phyloP scores from a whole-genome alignment of 1,140 invertebrate species.

The Amphibalanus amphitrite region DNA sequence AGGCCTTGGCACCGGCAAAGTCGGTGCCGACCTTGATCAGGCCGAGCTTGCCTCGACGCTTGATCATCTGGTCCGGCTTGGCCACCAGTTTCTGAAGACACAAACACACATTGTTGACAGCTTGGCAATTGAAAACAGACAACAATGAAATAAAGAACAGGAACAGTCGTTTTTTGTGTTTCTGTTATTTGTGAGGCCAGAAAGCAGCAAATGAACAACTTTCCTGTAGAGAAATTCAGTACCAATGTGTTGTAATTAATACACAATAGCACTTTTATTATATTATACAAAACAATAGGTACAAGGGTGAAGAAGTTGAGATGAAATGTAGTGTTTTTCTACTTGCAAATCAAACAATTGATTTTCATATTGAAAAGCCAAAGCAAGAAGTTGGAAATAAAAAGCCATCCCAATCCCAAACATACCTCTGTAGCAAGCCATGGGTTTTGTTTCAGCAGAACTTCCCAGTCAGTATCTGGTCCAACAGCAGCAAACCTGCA shows the following conservation, averaged over 20 bases:
- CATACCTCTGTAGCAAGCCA: constrained; percentile 63
- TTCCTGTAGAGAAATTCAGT: background rate
- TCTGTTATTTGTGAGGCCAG: background rate
- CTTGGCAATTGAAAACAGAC: background rate
- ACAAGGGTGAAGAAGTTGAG: too few relatives aligned
- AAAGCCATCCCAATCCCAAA: too few relatives aligned
- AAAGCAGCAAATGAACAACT: too few relatives aligned
- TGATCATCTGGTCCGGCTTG: constrained; percentile 98
- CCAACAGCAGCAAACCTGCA: constrained; percentile 68
- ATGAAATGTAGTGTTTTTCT: too few relatives aligned
- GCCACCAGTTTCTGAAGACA: constrained; percentile 66
- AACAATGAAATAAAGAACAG: background rate
- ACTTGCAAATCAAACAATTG: too few relatives aligned
- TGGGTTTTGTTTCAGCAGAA: constrained; percentile 53
- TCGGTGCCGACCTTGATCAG: constrained; percentile 88
- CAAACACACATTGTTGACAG: constrained; percentile 11
- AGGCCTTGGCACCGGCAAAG: constrained; percentile 55
- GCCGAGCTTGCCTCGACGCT: constrained; percentile 89
- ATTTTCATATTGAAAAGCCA: too few relatives aligned
- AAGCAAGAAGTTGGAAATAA: too few relatives aligned
- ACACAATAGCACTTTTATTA: background rate
- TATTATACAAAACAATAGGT: too few relatives aligned
- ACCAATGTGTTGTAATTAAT: background rate
- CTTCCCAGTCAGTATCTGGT: constrained; percentile 58
- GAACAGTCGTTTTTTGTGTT: background rate